These are phyloP conservation scores for Punctoribates punctum DNA, from an alignment of 2,888 invertebrate genomes.

Conservation along the genomic window DNA sequence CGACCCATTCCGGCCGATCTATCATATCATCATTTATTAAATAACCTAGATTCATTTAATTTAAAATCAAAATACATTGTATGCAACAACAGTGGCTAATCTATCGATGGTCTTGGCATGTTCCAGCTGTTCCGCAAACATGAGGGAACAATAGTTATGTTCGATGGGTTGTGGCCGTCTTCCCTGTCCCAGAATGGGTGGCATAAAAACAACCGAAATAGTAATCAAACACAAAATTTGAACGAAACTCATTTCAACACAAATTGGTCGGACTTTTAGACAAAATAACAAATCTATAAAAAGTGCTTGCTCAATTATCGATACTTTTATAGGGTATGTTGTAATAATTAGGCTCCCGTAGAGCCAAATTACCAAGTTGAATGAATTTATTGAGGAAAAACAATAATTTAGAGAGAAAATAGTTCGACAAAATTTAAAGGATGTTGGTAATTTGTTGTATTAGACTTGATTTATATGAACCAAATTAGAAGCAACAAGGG, in stretches of 20 bases:
- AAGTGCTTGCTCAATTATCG: no score
- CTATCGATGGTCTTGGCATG: background rate
- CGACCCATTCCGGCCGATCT: background rate
- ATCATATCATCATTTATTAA: background rate
- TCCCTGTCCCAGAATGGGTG: background rate
- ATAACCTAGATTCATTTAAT: background rate
- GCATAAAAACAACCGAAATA: background rate
- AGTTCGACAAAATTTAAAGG: no score
- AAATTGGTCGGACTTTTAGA: no score
- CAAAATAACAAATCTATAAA: no score
- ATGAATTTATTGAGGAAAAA: no score
- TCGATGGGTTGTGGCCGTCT: background rate
- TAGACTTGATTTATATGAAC: no score
- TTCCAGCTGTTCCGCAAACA: background rate
- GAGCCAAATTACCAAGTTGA: no score
- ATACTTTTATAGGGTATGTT: no score
- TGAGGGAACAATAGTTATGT: background rate
- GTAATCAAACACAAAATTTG: background rate
- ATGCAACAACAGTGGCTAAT: background rate
- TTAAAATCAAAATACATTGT: background rate
- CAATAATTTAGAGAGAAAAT: no score
- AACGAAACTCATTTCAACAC: background rate
- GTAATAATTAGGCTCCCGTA: no score
- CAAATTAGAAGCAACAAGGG: no score
- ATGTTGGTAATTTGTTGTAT: no score